phyloP scores from a whole-genome alignment of 2,888 invertebrate species.

The Torymus aiolomorphi region DNA sequence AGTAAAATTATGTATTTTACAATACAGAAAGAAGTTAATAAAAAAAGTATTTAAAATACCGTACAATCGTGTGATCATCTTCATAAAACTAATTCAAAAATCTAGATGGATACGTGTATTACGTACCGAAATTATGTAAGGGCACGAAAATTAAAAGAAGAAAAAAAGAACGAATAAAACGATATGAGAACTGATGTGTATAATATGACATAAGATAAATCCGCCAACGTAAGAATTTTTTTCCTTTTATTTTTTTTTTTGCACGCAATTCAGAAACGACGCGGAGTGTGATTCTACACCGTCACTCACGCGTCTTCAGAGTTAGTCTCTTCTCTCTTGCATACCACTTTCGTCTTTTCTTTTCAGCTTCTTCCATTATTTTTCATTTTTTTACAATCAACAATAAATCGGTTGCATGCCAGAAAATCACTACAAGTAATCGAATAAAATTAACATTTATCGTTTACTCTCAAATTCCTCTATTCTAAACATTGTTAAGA shows the following conservation, averaged over 20 bases:
- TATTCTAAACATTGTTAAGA: constrained; percentile 46
- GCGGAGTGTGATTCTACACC: constrained; percentile 39
- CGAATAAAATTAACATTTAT: constrained; percentile 52
- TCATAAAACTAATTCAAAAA: constrained; percentile 29
- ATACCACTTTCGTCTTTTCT: constrained; percentile 42
- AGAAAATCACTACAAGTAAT: constrained; percentile 50
- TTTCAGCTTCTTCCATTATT: constrained; percentile 9
- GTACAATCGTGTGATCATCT: no score
- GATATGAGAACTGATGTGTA: constrained; percentile 5
- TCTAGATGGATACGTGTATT: constrained; percentile 7
- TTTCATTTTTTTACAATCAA: constrained; percentile 53
- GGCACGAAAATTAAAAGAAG: constrained; percentile 11
- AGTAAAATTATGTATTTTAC: no score
- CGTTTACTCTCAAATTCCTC: constrained; percentile 42
- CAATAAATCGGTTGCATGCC: constrained; percentile 44
- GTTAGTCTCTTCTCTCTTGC: constrained; percentile 54
- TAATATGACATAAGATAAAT: constrained; percentile 39
- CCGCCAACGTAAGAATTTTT: constrained; percentile 51
- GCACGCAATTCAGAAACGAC: constrained; percentile 52
- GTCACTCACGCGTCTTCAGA: constrained; percentile 14
- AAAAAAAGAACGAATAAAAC: constrained; percentile 16
- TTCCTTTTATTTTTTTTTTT: constrained; percentile 55
- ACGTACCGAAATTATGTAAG: constrained; percentile 1
- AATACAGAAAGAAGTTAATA: no score
- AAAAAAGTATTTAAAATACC: no score